A percentile compares a stretch with the other conserved stretches of the same genome.
Evolutionary conservation across 2,888 invertebrate species (phyloP).

Genomic region (Dichetophora obliterata): DNA sequence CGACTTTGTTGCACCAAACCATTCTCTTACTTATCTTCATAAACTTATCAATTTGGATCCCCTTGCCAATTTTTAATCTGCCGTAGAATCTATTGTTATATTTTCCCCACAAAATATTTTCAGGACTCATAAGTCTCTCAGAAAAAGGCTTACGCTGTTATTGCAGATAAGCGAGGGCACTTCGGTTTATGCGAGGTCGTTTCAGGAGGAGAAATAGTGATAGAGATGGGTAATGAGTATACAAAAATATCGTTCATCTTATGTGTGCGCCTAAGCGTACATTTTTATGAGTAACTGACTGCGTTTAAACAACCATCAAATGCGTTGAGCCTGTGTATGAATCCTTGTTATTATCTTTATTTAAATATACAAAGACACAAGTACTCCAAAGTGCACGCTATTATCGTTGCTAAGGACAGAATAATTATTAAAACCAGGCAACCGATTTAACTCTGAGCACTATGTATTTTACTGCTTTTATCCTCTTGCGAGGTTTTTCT

Average conservation of each 20-base stretch:
- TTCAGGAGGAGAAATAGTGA: too few species aligned
- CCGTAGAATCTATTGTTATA: slow-evolving; percentile 7
- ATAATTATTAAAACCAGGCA: neutral
- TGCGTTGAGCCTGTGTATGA: neutral
- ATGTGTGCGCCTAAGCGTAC: neutral
- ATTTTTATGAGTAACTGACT: too few species aligned
- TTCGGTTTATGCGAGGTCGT: neutral
- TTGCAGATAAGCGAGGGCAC: slow-evolving; percentile 4
- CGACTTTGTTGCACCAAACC: neutral
- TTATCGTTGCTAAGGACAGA: slow-evolving; percentile 3
- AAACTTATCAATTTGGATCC: slow-evolving; percentile 33
- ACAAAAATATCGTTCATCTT: slow-evolving; percentile 14
- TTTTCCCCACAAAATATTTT: slow-evolving; percentile 10
- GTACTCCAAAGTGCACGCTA: slow-evolving; percentile 6
- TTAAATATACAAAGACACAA: slow-evolving; percentile 6
- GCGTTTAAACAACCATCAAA: too few species aligned
- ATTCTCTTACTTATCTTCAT: slow-evolving; percentile 4
- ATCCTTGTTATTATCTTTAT: neutral
- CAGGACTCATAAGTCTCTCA: neutral
- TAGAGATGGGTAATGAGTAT: neutral
- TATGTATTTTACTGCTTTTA: neutral
- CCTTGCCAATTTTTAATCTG: slow-evolving; percentile 22
- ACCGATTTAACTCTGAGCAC: neutral
- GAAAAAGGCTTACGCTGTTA: neutral
- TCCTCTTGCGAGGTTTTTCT: neutral